Percentiles rank a stretch among this genome's conserved stretches.
Evolutionary conservation across 2,797 vertebrate species (phyloP).

Genomic region (Gila robusta): DNA sequence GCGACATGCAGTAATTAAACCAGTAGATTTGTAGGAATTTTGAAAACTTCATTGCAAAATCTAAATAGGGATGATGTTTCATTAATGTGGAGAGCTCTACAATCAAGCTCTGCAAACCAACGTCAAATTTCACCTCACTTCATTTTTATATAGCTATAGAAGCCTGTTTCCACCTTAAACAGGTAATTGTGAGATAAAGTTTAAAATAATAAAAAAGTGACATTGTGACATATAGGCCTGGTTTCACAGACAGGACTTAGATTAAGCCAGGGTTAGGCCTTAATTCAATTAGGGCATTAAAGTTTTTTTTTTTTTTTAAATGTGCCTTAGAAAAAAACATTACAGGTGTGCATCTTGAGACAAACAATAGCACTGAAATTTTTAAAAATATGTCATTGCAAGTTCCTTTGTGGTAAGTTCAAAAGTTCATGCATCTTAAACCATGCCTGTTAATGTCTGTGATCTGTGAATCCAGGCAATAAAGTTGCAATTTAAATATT

Average conservation of each 20-base stretch:
- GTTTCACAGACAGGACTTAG: background rate
- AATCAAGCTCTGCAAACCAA: constrained; percentile 20
- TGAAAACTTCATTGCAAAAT: constrained; percentile 31
- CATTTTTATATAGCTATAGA: background rate
- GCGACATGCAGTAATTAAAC: constrained; percentile 58
- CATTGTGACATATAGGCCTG: background rate
- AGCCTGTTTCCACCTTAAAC: constrained; percentile 21
- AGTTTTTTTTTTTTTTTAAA: too few species aligned
- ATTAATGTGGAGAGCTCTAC: constrained; percentile 9
- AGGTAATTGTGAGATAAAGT: background rate
- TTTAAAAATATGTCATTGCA: background rate
- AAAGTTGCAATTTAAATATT: background rate
- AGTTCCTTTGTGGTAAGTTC: background rate
- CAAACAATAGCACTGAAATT: background rate
- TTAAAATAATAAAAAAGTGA: background rate
- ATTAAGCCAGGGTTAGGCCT: background rate
- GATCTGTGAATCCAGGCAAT: background rate
- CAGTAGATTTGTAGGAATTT: constrained; percentile 29
- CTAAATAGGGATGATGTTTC: constrained; percentile 49
- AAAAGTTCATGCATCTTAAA: too few species aligned
- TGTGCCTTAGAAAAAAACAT: too few species aligned
- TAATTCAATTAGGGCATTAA: background rate
- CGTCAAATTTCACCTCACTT: constrained; percentile 11
- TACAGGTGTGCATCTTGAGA: background rate
- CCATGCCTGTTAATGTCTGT: too few species aligned